Conservation (phyloP, 2,797 vertebrate species). For the Epinephelus awoara region DNA sequence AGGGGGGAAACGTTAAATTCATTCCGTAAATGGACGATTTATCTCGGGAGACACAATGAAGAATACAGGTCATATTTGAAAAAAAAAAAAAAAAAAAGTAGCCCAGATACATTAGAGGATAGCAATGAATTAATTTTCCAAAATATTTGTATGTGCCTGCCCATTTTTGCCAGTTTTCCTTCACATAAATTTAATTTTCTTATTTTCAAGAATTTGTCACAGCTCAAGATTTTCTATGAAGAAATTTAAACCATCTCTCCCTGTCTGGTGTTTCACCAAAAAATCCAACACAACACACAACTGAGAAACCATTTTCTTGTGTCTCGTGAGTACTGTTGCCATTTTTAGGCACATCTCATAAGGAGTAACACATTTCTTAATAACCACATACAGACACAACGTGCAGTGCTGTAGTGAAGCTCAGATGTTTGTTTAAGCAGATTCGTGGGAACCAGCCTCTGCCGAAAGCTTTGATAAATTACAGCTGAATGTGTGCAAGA, state of each 20-base stretch:
- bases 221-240: background rate
- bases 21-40: no score
- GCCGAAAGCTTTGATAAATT: conserved; percentile 18
- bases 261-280: background rate
- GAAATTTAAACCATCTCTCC: background rate
- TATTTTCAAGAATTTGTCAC: background rate
- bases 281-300: background rate
- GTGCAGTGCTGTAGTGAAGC: background rate
- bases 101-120: no score
- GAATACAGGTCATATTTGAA: no score
- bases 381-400: background rate
- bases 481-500: background rate
- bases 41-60: no score
- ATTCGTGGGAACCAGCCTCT: background rate
- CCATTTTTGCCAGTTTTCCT: no score
- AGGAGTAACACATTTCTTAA: background rate
- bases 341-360: background rate
- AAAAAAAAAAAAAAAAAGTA: no score
- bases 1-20: no score
- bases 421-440: conserved; percentile 1
- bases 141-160: no score
- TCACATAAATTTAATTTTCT: no score
- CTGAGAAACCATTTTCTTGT: background rate
- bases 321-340: background rate
- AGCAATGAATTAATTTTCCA: no score